A percentile compares a stretch with the other conserved stretches of the same genome.
These are phyloP conservation scores for Urocolius indicus DNA, from an alignment of 2,113 vertebrate species.

Conservation along the genomic window DNA sequence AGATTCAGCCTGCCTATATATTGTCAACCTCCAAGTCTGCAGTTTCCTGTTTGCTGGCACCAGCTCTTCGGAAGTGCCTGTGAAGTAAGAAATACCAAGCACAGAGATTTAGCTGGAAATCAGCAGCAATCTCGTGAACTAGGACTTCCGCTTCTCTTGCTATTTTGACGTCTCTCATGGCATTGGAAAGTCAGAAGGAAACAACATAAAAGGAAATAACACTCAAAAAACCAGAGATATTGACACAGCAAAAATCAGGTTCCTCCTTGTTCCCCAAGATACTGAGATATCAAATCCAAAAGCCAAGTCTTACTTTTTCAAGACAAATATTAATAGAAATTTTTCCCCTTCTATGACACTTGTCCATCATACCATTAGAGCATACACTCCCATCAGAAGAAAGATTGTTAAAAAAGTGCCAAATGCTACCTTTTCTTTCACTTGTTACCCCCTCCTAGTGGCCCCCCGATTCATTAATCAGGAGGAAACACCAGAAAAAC, in stretches of 20 bases:
- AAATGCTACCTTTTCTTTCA: neutral
- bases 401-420: neutral
- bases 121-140: neutral
- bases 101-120: constrained; percentile 39
- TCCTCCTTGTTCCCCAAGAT: constrained; percentile 14
- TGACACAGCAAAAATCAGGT: constrained; percentile 50
- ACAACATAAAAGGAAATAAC: constrained; percentile 52
- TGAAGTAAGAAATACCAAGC: constrained; percentile 24
- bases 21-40: neutral
- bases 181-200: constrained; percentile 56
- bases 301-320: neutral
- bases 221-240: constrained; percentile 44
- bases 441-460: neutral
- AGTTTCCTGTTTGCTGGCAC: constrained; percentile 49
- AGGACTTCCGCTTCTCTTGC: constrained; percentile 56
- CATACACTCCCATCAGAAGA: neutral
- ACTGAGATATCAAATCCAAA: neutral
- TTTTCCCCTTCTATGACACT: neutral
- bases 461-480: neutral
- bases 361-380: neutral
- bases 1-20: constrained; percentile 40
- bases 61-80: constrained; percentile 33
- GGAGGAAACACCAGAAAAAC: neutral
- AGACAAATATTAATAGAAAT: neutral
- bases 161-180: constrained; percentile 53